Conservation (phyloP, 2,888 invertebrate genomes). For the Pomacea canaliculata region DNA sequence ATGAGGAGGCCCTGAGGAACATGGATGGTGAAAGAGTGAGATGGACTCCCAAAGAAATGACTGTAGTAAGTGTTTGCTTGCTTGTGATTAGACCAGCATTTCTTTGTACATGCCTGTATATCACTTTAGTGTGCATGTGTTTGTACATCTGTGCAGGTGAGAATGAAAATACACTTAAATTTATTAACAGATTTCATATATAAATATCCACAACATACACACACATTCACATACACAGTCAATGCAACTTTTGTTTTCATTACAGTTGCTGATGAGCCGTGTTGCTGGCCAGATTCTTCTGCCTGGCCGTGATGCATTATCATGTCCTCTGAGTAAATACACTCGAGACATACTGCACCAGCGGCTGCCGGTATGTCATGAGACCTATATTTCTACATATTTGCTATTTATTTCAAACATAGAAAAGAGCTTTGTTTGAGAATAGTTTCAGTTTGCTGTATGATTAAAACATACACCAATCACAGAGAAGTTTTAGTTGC, state of each 20-base stretch:
- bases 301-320: constrained; percentile 1
- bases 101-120: neutral
- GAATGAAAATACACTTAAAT: too few species aligned
- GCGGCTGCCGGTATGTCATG: constrained; percentile 25
- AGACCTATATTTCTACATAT: neutral
- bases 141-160: too few species aligned
- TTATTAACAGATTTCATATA: too few species aligned
- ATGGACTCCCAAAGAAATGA: constrained; percentile 81
- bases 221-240: too few species aligned
- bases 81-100: too few species aligned
- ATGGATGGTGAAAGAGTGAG: constrained; percentile 73
- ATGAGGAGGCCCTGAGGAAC: constrained; percentile 76
- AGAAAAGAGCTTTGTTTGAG: too few species aligned
- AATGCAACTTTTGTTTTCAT: neutral
- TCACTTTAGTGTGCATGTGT: too few species aligned
- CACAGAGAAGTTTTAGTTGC: too few species aligned
- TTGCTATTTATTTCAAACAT: too few species aligned
- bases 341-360: constrained; percentile 52
- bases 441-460: too few species aligned
- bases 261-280: constrained; percentile 27
- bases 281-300: constrained; percentile 21
- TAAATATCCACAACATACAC: too few species aligned
- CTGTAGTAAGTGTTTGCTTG: constrained; percentile 66
- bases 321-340: constrained; percentile 27
- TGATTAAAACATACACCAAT: too few species aligned